Evolutionary conservation across 2,113 vertebrate species (phyloP).

Genomic region (Willisornis vidua): DNA sequence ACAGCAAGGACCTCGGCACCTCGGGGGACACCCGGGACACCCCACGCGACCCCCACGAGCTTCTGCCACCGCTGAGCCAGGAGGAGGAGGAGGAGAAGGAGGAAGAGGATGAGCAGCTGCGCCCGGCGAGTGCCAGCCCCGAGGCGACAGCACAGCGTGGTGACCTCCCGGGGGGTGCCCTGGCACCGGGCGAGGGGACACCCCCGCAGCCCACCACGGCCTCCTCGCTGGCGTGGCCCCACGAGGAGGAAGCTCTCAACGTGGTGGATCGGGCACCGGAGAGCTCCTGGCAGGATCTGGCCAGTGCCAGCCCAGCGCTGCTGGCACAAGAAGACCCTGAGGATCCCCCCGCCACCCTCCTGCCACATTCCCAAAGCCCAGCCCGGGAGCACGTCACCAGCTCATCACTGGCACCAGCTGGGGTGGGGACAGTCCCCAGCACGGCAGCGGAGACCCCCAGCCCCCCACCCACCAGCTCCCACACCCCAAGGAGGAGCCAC

Average conservation of each 20-base stretch:
- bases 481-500: neutral
- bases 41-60: neutral
- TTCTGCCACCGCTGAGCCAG: neutral
- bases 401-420: fast-evolving
- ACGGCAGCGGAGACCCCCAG: neutral
- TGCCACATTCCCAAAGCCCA: neutral
- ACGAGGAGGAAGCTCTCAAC: neutral
- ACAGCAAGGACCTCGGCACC: neutral
- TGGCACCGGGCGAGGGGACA: fast-evolving
- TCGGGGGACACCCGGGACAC: conserved; percentile 24
- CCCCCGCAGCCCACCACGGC: neutral
- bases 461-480: neutral
- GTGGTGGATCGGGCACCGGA: neutral
- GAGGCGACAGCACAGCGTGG: fast-evolving
- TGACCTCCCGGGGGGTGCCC: neutral
- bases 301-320: neutral
- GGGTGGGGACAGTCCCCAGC: neutral
- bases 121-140: fast-evolving
- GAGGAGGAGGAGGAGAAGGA: neutral
- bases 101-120: conserved; percentile 13
- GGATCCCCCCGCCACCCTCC: fast-evolving
- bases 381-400: fast-evolving
- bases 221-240: neutral
- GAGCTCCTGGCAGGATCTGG: neutral
- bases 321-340: fast-evolving